A percentile compares a stretch with the other conserved stretches of the same genome.
Evolutionary conservation across 2,797 vertebrate genomes (phyloP).

Genomic region (Galagoides demidoff): DNA sequence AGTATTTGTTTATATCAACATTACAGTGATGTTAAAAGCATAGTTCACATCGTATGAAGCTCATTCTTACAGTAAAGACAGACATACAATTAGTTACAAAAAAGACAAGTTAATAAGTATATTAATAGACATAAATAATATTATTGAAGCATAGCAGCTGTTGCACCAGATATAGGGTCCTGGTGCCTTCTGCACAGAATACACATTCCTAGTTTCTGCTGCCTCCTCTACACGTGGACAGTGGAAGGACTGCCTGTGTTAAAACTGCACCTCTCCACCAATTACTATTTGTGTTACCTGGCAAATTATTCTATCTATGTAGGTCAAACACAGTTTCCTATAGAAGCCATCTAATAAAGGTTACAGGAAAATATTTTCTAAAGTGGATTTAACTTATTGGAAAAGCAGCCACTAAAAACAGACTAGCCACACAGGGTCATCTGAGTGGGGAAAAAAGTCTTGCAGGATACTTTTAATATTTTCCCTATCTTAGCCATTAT

Average conservation of each 20-base stretch:
- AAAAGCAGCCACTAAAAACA: background rate
- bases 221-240: background rate
- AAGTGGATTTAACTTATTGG: background rate
- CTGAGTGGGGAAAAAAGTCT: background rate
- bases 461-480: background rate
- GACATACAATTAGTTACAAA: background rate
- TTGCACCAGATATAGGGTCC: background rate
- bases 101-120: background rate
- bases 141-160: background rate
- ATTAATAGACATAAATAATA: background rate
- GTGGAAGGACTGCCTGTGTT: background rate
- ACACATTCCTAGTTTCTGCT: background rate
- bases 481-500: background rate
- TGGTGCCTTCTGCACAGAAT: background rate
- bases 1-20: no score
- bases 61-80: background rate
- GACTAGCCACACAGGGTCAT: background rate
- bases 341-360: background rate
- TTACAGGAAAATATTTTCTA: conserved; percentile 3
- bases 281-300: background rate
- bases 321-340: background rate
- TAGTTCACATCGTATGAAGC: background rate
- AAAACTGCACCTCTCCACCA: background rate
- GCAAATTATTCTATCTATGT: background rate
- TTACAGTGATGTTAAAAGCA: background rate